Percentiles rank a stretch among this genome's conserved stretches.
Evolutionary conservation across 2,113 vertebrate species (phyloP).

Genomic region (Planiliza haematocheilus): DNA sequence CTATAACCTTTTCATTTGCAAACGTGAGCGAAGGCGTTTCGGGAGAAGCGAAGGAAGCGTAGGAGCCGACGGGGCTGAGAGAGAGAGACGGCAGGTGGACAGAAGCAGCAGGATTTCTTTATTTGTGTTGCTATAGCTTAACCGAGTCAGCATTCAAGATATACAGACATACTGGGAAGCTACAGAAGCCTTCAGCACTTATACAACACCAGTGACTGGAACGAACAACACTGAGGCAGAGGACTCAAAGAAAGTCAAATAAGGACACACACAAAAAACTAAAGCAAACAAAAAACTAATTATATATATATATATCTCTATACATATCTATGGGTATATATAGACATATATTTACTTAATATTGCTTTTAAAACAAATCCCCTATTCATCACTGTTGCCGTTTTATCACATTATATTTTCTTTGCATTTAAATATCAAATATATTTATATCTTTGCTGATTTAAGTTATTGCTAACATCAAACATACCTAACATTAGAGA

Average conservation of each 20-base stretch:
- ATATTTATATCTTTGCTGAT: slow-evolving; percentile 74
- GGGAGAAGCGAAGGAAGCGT: neutral
- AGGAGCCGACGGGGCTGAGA: neutral
- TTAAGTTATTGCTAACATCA: slow-evolving; percentile 84
- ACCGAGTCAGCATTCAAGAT: slow-evolving; percentile 74
- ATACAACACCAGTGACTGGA: slow-evolving; percentile 62
- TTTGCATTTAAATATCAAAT: slow-evolving; percentile 82
- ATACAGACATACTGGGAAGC: slow-evolving; percentile 73
- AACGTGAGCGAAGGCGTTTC: neutral
- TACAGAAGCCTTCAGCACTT: slow-evolving; percentile 73
- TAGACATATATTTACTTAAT: slow-evolving; percentile 64
- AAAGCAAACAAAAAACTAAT: slow-evolving; percentile 54
- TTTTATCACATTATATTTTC: slow-evolving; percentile 59
- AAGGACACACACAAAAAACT: slow-evolving; percentile 17
- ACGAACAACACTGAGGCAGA: slow-evolving; percentile 66
- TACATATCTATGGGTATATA: slow-evolving; percentile 66
- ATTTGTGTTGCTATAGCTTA: slow-evolving; percentile 74
- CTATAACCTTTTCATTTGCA: too few species aligned
- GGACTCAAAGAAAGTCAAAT: slow-evolving; percentile 51
- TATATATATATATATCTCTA: slow-evolving; percentile 73
- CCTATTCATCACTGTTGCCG: slow-evolving; percentile 56
- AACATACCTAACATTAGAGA: slow-evolving; percentile 72
- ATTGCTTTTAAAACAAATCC: slow-evolving; percentile 80
- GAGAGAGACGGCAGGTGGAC: slow-evolving; percentile 37
- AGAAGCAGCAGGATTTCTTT: slow-evolving; percentile 76